phyloP scores from a whole-genome alignment of 2,113 vertebrate species.

The Periophthalmus modestus region DNA sequence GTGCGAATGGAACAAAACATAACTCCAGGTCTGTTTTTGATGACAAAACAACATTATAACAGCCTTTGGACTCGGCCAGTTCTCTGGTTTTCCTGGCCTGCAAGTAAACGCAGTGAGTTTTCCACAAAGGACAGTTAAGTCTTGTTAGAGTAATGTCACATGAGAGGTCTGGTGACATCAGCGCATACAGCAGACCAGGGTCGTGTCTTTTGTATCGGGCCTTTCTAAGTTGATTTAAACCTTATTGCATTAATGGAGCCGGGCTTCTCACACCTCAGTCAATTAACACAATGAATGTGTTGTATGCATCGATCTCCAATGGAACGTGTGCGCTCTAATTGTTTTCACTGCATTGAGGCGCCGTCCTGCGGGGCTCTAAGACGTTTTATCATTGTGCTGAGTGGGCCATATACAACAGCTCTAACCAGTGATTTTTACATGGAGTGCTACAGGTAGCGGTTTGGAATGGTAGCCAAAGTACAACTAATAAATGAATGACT shows the following conservation, averaged over 20 bases:
- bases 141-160: constrained; percentile 15
- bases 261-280: constrained; percentile 41
- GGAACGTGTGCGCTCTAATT: constrained; percentile 31
- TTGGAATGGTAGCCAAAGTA: background rate
- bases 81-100: no score
- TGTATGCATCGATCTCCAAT: constrained; percentile 56
- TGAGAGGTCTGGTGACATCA: constrained; percentile 7
- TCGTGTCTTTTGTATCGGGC: constrained; percentile 22
- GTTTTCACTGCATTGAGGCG: constrained; percentile 34
- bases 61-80: no score
- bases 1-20: no score
- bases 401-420: constrained; percentile 32
- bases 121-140: background rate
- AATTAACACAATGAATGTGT: constrained; percentile 58
- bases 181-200: constrained; percentile 8
- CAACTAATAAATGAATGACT: no score
- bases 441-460: constrained; percentile 16
- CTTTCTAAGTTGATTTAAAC: constrained; percentile 45
- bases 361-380: constrained; percentile 30
- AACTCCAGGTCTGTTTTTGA: no score
- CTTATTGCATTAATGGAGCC: constrained; percentile 34
- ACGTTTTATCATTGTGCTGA: constrained; percentile 44
- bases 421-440: constrained; percentile 31
- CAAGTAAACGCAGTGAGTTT: background rate
- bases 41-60: no score